Percentiles rank a stretch among this genome's conserved stretches.
phyloP scores from a whole-genome alignment of 2,888 invertebrate genomes.

The Cerastis rubricosa region DNA sequence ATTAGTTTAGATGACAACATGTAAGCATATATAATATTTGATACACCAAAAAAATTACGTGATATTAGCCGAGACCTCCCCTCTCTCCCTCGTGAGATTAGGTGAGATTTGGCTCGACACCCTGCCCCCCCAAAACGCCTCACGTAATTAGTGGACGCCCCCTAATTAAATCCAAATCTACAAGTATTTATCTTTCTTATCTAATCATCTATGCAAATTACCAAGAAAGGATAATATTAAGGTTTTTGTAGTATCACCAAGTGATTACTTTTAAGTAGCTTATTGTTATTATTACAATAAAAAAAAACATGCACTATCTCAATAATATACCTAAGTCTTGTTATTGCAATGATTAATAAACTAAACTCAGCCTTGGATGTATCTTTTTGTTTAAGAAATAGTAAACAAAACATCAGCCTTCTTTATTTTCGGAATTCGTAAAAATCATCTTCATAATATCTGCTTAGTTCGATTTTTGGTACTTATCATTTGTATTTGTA shows the following conservation, averaged over 20 bases:
- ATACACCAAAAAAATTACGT: no score
- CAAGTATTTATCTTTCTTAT: conserved; percentile 25
- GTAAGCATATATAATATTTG: no score
- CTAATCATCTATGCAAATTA: conserved; percentile 35
- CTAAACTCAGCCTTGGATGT: background rate
- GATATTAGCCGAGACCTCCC: no score
- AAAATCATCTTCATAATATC: background rate
- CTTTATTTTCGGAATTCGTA: background rate
- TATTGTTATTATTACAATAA: conserved; percentile 1
- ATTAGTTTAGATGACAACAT: no score
- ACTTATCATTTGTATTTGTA: background rate
- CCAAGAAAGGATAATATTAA: conserved; percentile 26
- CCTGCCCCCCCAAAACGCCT: no score
- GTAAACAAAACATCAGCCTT: background rate
- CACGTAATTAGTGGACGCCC: no score
- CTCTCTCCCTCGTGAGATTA: no score
- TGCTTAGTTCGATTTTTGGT: background rate
- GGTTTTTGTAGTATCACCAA: conserved; percentile 7
- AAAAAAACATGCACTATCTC: background rate
- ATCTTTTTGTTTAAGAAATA: background rate
- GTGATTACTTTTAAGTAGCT: conserved; percentile 27
- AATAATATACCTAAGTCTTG: background rate
- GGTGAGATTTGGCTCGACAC: no score
- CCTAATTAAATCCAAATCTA: conserved; percentile 12
- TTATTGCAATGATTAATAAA: conserved; percentile 6